Conservation (phyloP, 2,113 vertebrate genomes). For the Polypterus senegalus region DNA sequence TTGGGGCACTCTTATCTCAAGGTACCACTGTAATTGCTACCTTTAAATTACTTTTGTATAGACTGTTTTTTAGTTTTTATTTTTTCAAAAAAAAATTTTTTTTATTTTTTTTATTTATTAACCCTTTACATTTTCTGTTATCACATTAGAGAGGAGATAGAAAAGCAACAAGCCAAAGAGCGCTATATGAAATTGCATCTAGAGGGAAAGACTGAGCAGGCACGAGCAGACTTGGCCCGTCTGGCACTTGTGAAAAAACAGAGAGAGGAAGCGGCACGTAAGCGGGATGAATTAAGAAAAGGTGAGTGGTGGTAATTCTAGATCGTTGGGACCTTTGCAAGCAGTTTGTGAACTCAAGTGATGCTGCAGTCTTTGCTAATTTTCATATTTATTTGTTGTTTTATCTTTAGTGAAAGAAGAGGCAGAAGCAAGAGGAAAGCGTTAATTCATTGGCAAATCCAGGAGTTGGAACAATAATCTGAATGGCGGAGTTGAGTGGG, state of each 20-base stretch:
- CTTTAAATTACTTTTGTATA: no score
- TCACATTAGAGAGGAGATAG: conserved; percentile 53
- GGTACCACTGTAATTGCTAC: no score
- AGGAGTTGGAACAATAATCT: neutral
- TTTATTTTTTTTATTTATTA: no score
- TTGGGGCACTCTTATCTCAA: no score
- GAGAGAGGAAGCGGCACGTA: conserved; percentile 56
- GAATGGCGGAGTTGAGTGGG: neutral
- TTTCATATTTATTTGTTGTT: neutral
- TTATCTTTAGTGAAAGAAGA: conserved; percentile 35
- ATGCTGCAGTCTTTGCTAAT: neutral
- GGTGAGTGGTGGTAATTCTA: conserved; percentile 29
- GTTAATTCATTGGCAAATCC: conserved; percentile 21
- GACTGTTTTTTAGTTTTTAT: no score
- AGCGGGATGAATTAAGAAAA: conserved; percentile 55
- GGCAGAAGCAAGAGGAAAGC: conserved; percentile 46
- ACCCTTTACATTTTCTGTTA: no score
- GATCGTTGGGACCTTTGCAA: neutral
- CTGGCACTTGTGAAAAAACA: conserved; percentile 65
- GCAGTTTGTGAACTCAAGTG: neutral
- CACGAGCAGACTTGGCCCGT: conserved; percentile 53
- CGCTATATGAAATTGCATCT: conserved; percentile 62
- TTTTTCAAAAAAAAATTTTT: no score
- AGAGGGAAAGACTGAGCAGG: conserved; percentile 64
- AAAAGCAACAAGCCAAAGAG: conserved; percentile 63